Conservation (phyloP, 2,113 vertebrate species). For the Zosterops japonicus region DNA sequence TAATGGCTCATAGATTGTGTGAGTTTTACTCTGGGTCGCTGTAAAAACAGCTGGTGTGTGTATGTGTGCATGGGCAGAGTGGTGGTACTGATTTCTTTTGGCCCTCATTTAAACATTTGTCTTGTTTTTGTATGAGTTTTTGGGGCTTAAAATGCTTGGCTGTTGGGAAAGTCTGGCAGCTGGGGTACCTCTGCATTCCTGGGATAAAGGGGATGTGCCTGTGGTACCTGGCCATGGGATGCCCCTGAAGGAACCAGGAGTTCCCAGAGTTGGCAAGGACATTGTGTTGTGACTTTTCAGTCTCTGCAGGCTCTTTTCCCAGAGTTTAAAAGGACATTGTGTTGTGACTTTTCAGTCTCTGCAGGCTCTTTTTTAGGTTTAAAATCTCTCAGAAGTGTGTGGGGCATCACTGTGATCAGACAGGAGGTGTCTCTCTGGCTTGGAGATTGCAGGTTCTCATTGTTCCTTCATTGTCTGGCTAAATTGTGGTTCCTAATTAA, state of each 20-base stretch:
- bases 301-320: background rate
- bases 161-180: background rate
- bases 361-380: background rate
- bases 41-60: conserved; percentile 37
- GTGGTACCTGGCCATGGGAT: background rate
- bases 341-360: background rate
- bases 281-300: background rate
- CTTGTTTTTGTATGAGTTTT: background rate
- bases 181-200: background rate
- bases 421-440: background rate
- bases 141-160: background rate
- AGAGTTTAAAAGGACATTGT: background rate
- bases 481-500: conserved; percentile 1
- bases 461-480: background rate
- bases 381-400: fast-evolving
- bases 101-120: background rate
- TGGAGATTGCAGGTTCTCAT: background rate
- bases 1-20: background rate
- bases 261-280: background rate
- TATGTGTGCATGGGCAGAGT: background rate
- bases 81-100: background rate
- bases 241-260: background rate
- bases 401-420: background rate
- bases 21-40: conserved; percentile 22
- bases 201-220: background rate